Evolutionary conservation across 2,888 invertebrate genomes (phyloP), one percentile per base, ranked within the genome.

Genomic region (Seira ritae): DNA sequence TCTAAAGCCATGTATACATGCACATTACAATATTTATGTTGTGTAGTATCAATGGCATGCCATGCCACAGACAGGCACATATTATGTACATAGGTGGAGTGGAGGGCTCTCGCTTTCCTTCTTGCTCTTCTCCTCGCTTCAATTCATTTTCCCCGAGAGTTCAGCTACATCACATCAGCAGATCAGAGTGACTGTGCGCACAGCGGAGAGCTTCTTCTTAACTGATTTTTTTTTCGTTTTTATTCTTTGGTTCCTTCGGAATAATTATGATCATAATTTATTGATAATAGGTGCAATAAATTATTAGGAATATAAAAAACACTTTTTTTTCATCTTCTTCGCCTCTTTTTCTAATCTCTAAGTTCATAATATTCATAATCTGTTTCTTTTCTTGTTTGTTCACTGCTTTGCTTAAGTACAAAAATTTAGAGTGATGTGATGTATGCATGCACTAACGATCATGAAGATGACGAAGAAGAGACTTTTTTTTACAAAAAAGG

Each of bases 211-310:
- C 55, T 55, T 55, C 55, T 31, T 68, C 68, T 68, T 68, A 19
- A 68, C 68, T 68, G 31, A 68, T 19, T 50, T 71, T 71, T 71
- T 55, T 60, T 23, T 62, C 50, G 42, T 68, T 75, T 79, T 65
- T 78, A 72, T 71, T 70, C 67, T 37, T 46, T 67, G 65, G 65
- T 67, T 78, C 84, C 71, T 65, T 75, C 75, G 67, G 84, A 84
- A 84, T 84, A 84, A 84, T 84, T 84, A 84, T 79, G 74, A 84
- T 84, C 68, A 84, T 84, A 84, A 84, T 84, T 84, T 84, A 84
- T 84, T 84, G 79, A 84, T 84, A 84, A 84, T 84, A 78, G 79
- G 79, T 70, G 84, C 71, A 84, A 84, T 84, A 84, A 84, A 83
- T 83, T 82, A 82, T 82, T 83, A 74, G 83, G 70, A 78, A 78